Evolutionary conservation across 2,113 vertebrate genomes (phyloP), one percentile per base, ranked within the genome.

Genomic region (Bombycilla garrulus): DNA sequence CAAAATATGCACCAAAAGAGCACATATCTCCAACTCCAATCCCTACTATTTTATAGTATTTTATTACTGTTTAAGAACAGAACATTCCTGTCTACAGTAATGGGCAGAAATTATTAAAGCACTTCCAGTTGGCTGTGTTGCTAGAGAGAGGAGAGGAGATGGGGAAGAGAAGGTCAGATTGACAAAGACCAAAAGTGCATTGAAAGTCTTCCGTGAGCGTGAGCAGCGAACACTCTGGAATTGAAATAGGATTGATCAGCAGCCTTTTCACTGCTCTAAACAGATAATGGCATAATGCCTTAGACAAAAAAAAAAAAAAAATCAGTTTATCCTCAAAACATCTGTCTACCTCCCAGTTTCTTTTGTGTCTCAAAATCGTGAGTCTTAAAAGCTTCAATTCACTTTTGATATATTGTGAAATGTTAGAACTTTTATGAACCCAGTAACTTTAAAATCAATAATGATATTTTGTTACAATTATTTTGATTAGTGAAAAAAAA

Each of bases 1-100:
- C 99, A 95, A 99, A 99, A 98, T 99, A 99, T 87, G 99, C 99
- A 95, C 99, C 99, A 17, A 99, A 99, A 98, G 99, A 99, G 98
- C 98, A 99, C 83, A 97, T 98, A 92, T 99, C 98, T 88, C 98
- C 98, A 40, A 99, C 99, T 58, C 99, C 99, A 22, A 95, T 99
- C 87, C 99, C 99, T 95, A 98, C 99, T 33, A 98, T 99, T 96
- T 99, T 99, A 98, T 99, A 99, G 98, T 97, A 97, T 96, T 97
- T 95, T 67, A 51, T 91, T 94, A 79, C 65, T 95, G 81, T 82
- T 58, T 54, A 79, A 90, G 81, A 93, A 88, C 74, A 96, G 61
- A 87, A 93, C 74, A 79, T 93, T 95, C 95, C 93, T 84, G 89
- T 94, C 89, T 94, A 54, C 77, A 78, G 44, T 47, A 71, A 96